Percentiles rank a stretch among this genome's conserved stretches.
These are phyloP conservation scores for Nemopilema nomurai DNA, from an alignment of 30 jellyfish, hydroid and myxozoan genomes.

Conservation along the genomic window DNA sequence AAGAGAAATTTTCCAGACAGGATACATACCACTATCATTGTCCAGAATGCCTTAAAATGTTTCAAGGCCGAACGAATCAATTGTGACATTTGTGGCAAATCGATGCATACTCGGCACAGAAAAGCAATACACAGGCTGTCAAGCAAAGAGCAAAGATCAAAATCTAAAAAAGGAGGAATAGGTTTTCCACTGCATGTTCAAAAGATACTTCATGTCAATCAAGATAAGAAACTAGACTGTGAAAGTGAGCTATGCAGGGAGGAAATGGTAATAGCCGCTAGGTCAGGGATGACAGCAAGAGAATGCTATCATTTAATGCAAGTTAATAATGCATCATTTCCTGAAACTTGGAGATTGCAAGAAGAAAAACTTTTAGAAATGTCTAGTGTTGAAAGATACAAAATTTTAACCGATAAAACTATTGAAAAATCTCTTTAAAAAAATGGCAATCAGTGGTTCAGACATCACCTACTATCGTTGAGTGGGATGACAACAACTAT, in stretches of 20 bases:
- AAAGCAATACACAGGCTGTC: not conserved
- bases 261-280: slow-evolving; percentile 22
- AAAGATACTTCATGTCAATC: slow-evolving; percentile 18
- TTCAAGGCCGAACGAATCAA: not conserved
- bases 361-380: not conserved
- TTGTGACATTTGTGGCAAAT: slow-evolving; percentile 23
- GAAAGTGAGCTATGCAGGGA: slow-evolving; percentile 28
- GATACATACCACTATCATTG: not conserved
- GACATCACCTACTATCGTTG: slow-evolving; percentile 19
- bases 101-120: not conserved
- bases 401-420: slow-evolving; percentile 23
- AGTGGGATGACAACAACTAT: slow-evolving; percentile 14
- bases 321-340: slow-evolving; percentile 37
- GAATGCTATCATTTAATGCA: slow-evolving; percentile 38
- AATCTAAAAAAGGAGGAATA: slow-evolving; percentile 24
- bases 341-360: not conserved
- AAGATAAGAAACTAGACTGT: slow-evolving; percentile 3
- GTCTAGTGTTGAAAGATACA: not conserved
- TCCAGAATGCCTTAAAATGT: not conserved
- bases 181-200: slow-evolving; percentile 62
- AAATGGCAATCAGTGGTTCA: not conserved
- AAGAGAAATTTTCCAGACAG: not conserved
- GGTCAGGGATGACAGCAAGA: slow-evolving; percentile 26
- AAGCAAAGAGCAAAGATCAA: not conserved
- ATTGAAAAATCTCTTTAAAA: not conserved